phyloP scores from a whole-genome alignment of 92 coral and sea anemone genomes.

The Meandrina meandrites region DNA sequence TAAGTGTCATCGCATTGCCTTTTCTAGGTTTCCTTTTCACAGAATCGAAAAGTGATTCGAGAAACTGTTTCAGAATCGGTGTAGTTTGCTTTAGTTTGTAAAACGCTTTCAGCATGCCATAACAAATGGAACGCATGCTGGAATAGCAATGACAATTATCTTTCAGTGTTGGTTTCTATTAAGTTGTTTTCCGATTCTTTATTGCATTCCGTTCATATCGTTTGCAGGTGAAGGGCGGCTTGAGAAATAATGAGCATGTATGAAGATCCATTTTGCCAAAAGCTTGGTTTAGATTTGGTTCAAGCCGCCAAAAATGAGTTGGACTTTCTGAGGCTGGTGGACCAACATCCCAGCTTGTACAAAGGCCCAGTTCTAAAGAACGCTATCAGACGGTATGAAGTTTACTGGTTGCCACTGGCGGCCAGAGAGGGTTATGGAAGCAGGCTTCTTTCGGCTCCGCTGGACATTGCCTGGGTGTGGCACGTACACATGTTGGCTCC shows the following conservation, averaged over 20 bases:
- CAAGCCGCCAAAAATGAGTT: constrained; percentile 48
- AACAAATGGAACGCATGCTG: neutral
- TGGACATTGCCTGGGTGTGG: constrained; percentile 77
- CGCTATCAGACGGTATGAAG: constrained; percentile 65
- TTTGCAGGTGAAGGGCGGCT: neutral
- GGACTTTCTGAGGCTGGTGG: constrained; percentile 44
- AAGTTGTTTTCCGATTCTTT: neutral
- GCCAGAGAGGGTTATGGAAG: constrained; percentile 29
- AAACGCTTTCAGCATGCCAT: neutral
- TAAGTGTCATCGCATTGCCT: neutral
- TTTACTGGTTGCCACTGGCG: constrained; percentile 65
- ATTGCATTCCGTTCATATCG: neutral
- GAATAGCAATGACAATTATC: neutral
- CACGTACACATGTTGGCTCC: constrained; percentile 70
- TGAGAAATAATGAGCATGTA: neutral
- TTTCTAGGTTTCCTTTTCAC: neutral
- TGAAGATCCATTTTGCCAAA: constrained; percentile 1
- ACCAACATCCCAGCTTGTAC: constrained; percentile 40
- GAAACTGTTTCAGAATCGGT: neutral
- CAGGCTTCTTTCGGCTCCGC: constrained; percentile 56
- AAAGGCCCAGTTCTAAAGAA: constrained; percentile 43
- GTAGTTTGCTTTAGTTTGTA: too few relatives aligned
- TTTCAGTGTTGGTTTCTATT: neutral
- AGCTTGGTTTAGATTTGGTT: constrained; percentile 7
- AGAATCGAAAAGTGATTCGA: too few relatives aligned